Conservation (phyloP, 2,888 invertebrate species). For the Euproctis similis region DNA sequence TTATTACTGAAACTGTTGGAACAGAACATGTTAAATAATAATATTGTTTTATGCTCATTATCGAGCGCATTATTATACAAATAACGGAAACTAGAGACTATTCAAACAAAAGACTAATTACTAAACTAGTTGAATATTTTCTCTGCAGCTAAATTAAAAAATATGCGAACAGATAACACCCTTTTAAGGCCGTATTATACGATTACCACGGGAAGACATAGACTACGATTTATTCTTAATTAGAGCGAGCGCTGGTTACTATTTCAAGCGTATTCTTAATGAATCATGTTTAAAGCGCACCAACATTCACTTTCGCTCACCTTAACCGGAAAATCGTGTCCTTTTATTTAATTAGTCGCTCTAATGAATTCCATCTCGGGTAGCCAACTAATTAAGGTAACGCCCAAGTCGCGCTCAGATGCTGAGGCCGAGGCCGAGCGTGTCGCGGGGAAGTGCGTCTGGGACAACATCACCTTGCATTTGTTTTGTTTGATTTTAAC, state of each 20-base stretch:
- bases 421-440: slow-evolving; percentile 27
- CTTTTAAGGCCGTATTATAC: slow-evolving; percentile 6
- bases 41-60: no score
- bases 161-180: slow-evolving; percentile 6
- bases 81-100: no score
- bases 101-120: no score
- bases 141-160: slow-evolving; percentile 1
- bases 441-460: slow-evolving; percentile 23
- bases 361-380: slow-evolving; percentile 63
- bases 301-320: slow-evolving; percentile 46
- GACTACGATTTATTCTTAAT: slow-evolving; percentile 31
- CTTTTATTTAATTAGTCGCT: slow-evolving; percentile 57
- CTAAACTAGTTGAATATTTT: no score
- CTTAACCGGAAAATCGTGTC: slow-evolving; percentile 58
- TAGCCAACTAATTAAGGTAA: slow-evolving; percentile 47
- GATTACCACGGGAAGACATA: slow-evolving; percentile 11
- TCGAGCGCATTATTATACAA: no score
- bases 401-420: slow-evolving; percentile 18
- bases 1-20: no score
- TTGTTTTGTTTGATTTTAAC: slow-evolving; percentile 28
- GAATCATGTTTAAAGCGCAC: slow-evolving; percentile 43
- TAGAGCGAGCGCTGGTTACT: slow-evolving; percentile 31
- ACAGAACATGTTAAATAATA: no score
- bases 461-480: no score
- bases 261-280: slow-evolving; percentile 35